phyloP scores from a whole-genome alignment of 2,797 vertebrate species.

The Siniperca scherzeri region DNA sequence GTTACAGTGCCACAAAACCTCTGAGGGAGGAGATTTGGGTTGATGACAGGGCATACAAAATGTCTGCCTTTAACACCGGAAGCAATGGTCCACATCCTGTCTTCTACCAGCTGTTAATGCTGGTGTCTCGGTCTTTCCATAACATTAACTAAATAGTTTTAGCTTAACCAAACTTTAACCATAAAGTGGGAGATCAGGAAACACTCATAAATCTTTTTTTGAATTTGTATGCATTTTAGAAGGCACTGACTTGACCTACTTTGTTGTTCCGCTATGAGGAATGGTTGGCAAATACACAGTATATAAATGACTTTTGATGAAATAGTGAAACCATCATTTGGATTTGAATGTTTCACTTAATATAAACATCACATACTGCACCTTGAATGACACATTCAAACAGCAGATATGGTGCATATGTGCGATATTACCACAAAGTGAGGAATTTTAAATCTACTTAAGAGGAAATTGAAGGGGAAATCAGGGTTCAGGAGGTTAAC shows the following conservation, averaged over 20 bases:
- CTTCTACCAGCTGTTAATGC: not conserved
- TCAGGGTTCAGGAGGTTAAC: slow-evolving; percentile 1
- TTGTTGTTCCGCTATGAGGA: too few relatives aligned
- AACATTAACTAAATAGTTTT: not conserved
- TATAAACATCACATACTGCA: not conserved
- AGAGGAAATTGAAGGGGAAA: not conserved
- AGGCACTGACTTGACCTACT: too few relatives aligned
- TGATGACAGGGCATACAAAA: too few relatives aligned
- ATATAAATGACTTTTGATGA: not conserved
- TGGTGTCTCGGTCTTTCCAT: not conserved
- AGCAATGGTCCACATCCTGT: not conserved
- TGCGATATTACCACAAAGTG: not conserved
- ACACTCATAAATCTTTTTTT: too few relatives aligned
- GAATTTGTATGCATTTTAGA: too few relatives aligned
- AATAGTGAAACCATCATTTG: not conserved
- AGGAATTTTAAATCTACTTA: not conserved
- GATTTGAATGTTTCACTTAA: not conserved
- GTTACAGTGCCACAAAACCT: not conserved
- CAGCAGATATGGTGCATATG: not conserved
- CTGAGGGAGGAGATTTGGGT: not conserved
- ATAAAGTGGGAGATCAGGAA: too few relatives aligned
- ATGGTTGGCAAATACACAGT: too few relatives aligned
- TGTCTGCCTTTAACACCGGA: too few relatives aligned
- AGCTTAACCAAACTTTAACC: not conserved
- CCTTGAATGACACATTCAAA: not conserved